Conservation (phyloP, 2,888 invertebrate species). For the Aquatica leii region DNA sequence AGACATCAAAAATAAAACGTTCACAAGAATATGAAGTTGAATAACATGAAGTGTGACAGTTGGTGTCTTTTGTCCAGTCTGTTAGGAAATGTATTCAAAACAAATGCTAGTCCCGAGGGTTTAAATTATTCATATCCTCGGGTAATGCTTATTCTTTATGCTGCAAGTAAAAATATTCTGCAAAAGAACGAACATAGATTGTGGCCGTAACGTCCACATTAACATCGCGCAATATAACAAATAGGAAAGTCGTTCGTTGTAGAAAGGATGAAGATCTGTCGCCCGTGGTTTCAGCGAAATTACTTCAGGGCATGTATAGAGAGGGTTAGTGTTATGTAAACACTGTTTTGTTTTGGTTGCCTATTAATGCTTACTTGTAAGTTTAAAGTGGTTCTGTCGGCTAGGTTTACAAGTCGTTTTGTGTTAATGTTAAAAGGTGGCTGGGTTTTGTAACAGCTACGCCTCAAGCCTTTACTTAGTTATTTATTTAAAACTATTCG, state of each 20-base stretch:
- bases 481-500: slow-evolving; percentile 16
- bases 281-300: slow-evolving; percentile 18
- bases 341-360: slow-evolving; percentile 40
- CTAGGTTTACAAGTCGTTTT: slow-evolving; percentile 33
- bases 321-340: slow-evolving; percentile 37
- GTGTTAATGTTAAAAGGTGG: slow-evolving; percentile 32
- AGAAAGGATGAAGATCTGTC: slow-evolving; percentile 14
- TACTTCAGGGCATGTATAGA: slow-evolving; percentile 33
- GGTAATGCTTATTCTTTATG: slow-evolving; percentile 32
- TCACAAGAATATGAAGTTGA: not conserved
- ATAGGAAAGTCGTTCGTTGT: too few relatives aligned
- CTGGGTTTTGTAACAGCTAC: slow-evolving; percentile 27
- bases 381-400: slow-evolving; percentile 36
- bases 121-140: slow-evolving; percentile 33
- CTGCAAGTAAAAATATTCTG: slow-evolving; percentile 24
- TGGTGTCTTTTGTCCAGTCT: slow-evolving; percentile 29
- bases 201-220: slow-evolving; percentile 8
- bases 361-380: slow-evolving; percentile 40
- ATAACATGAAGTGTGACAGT: slow-evolving; percentile 14
- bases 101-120: slow-evolving; percentile 28
- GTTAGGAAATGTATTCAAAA: slow-evolving; percentile 32
- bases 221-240: slow-evolving; percentile 16
- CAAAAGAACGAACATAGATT: slow-evolving; percentile 4
- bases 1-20: too few relatives aligned
- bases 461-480: slow-evolving; percentile 20